phyloP scores from a whole-genome alignment of 2,797 vertebrate genomes.

The Cebuella pygmaea region DNA sequence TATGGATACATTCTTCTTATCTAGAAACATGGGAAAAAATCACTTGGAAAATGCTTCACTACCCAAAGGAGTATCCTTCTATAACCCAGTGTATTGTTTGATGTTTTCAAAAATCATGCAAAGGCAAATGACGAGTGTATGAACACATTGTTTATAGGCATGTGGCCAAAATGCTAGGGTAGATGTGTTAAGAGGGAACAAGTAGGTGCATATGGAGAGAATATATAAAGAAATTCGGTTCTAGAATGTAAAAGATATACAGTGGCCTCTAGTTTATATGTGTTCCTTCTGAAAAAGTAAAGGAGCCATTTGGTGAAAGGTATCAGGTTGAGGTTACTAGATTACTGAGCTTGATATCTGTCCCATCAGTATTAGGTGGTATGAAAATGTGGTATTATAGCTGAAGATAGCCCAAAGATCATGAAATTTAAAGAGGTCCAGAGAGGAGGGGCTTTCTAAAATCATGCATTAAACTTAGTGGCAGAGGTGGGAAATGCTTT shows the following conservation, averaged over 20 bases:
- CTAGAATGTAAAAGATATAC: not conserved
- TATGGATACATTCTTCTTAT: not conserved
- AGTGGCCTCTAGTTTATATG: not conserved
- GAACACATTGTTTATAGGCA: not conserved
- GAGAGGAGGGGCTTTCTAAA: constrained; percentile 1
- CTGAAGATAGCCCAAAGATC: not conserved
- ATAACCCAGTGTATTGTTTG: not conserved
- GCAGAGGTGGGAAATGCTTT: not conserved
- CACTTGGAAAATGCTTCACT: not conserved
- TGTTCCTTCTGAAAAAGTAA: not conserved
- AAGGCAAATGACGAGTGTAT: constrained; percentile 8
- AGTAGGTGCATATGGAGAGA: not conserved
- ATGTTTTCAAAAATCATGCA: not conserved
- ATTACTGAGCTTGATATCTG: not conserved
- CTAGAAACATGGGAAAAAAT: not conserved
- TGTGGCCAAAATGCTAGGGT: not conserved
- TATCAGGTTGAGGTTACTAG: not conserved
- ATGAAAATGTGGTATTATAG: not conserved
- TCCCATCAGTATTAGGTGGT: not conserved
- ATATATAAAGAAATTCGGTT: not conserved
- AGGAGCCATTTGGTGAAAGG: constrained; percentile 1
- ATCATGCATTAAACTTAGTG: not conserved
- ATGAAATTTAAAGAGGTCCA: constrained; percentile 9
- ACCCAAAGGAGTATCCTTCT: not conserved
- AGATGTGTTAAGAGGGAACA: not conserved